phyloP scores from a whole-genome alignment of 2,888 invertebrate genomes.

The Muschampia plurimacula region DNA sequence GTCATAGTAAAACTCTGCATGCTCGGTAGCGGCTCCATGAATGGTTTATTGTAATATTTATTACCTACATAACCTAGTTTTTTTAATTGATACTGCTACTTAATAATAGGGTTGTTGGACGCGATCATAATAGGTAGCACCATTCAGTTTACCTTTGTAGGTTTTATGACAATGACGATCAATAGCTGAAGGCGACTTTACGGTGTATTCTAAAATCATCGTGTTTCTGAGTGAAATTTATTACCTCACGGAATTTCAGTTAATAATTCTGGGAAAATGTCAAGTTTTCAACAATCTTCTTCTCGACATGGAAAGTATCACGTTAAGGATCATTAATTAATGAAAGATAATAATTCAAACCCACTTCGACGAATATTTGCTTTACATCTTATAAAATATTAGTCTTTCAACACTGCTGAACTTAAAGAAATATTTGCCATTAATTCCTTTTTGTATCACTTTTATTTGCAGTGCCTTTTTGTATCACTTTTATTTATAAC shows the following conservation, averaged over 20 bases:
- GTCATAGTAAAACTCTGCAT: slow-evolving; percentile 55
- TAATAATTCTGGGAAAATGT: not conserved
- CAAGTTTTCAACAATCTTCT: not conserved
- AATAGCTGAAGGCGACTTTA: slow-evolving; percentile 23
- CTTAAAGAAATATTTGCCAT: no score
- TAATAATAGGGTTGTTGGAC: slow-evolving; percentile 59
- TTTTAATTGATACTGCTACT: slow-evolving; percentile 59
- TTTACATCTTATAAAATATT: not conserved
- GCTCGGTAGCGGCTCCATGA: slow-evolving; percentile 65
- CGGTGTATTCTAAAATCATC: slow-evolving; percentile 1
- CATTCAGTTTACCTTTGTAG: slow-evolving; percentile 28
- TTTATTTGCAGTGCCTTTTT: no score
- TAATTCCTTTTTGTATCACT: no score
- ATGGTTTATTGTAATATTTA: slow-evolving; percentile 78
- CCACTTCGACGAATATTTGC: not conserved
- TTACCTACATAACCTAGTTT: slow-evolving; percentile 66
- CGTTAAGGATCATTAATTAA: not conserved
- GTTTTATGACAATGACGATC: slow-evolving; percentile 28
- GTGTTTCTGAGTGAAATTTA: slow-evolving; percentile 9
- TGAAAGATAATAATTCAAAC: not conserved
- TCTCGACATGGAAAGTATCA: not conserved
- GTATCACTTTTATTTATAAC: no score
- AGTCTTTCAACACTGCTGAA: not conserved
- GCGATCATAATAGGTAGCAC: slow-evolving; percentile 26
- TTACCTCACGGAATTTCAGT: not conserved